Percentiles rank a stretch among this genome's conserved stretches.
Evolutionary conservation across 2,113 vertebrate genomes (phyloP).

Genomic region (Corythoichthys haematopterus): DNA sequence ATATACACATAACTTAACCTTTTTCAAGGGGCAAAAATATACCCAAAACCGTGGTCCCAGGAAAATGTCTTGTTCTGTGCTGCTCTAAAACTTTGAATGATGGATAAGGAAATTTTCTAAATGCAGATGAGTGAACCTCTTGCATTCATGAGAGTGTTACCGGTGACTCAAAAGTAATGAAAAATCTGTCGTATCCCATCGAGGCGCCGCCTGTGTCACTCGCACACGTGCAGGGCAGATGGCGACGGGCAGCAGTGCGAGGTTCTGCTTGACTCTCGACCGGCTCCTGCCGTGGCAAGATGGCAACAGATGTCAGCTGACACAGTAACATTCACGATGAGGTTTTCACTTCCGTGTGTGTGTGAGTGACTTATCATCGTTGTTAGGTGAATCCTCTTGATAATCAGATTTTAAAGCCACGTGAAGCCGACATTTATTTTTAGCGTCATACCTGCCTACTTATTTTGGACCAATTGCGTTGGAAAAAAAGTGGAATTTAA

Average conservation of each 20-base stretch:
- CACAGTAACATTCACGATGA: background rate
- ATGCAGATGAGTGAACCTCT: conserved; percentile 16
- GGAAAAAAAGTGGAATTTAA: too few relatives aligned
- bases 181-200: conserved; percentile 29
- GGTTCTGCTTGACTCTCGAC: conserved; percentile 25
- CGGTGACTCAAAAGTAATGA: conserved; percentile 39
- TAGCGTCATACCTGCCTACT: too few relatives aligned
- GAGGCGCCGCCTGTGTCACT: conserved; percentile 22
- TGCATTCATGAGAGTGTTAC: conserved; percentile 44
- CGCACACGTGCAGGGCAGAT: conserved; percentile 26
- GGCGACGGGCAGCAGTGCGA: conserved; percentile 28
- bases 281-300: conserved; percentile 9
- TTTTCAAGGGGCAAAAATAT: background rate
- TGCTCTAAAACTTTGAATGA: background rate
- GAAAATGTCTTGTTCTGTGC: background rate
- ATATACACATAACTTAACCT: background rate
- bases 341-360: background rate
- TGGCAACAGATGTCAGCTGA: conserved; percentile 35
- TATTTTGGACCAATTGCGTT: too few relatives aligned
- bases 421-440: background rate
- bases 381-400: background rate
- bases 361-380: background rate
- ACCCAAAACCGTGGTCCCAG: background rate
- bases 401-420: background rate
- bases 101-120: background rate